Conservation (phyloP, 1,140 invertebrate species). For the Fopius arisanus region DNA sequence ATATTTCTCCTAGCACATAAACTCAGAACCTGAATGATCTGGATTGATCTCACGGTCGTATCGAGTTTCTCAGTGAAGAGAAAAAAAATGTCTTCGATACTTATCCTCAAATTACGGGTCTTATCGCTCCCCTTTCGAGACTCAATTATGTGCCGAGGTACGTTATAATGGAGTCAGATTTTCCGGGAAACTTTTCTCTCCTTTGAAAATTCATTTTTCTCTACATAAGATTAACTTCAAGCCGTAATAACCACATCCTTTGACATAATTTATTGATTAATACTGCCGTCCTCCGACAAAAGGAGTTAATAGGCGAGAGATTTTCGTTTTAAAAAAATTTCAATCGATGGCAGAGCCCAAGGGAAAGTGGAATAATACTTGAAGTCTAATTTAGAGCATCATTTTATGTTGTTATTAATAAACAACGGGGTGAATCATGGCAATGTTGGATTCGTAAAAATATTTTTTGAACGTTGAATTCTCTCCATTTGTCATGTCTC, state of each 20-base stretch:
- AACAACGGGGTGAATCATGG: no score
- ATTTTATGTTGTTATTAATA: no score
- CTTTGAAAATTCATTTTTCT: neutral
- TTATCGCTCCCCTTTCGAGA: neutral
- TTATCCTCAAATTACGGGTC: slow-evolving; percentile 7
- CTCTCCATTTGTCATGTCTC: neutral
- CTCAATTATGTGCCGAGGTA: neutral
- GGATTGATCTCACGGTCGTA: neutral
- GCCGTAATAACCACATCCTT: neutral
- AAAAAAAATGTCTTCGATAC: neutral
- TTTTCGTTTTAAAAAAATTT: no score
- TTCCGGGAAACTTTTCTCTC: neutral
- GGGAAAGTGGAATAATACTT: no score
- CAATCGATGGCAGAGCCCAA: no score
- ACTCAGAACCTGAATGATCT: neutral
- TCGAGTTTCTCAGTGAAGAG: neutral
- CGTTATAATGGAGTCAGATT: neutral
- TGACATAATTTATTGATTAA: neutral
- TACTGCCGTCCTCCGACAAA: neutral
- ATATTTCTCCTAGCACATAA: neutral
- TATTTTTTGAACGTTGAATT: no score
- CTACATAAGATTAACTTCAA: neutral
- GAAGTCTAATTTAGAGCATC: no score
- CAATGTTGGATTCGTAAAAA: no score
- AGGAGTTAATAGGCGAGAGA: no score